Evolutionary conservation across 2,888 invertebrate genomes (phyloP), one percentile per base, ranked within the genome.

Genomic region (Protonemura montana): DNA sequence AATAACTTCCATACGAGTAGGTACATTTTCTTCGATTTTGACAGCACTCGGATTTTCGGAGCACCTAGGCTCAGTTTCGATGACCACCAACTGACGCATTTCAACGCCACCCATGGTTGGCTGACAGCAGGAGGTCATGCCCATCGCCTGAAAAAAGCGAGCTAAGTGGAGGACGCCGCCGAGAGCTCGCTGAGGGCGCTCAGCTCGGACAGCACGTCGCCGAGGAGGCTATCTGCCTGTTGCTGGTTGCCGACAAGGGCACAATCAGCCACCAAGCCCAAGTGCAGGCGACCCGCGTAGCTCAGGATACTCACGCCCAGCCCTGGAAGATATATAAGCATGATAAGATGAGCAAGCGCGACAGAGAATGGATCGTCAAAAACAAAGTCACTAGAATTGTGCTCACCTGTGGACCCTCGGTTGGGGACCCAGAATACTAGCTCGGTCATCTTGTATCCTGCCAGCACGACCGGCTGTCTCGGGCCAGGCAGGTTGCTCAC

Each of bases 401-500:
- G 29, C 88, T 88, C 88, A 93, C 93, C 93, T 90, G 92, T 93
- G 21, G 90, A 91, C 84, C 92, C 92, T 89, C 92, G 91, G 88
- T 92, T 92, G n/a, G 93, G 93, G 78, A 93, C 90, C 90, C 93
- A 93, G 89, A 93, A 93, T 7, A 91, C 91, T 86, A 93, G 89
- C 87, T 92, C 91, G 86, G 91, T 91, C 77, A 93, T 89, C 6
- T 88, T 88, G 86, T 91, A 90, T 0, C 92, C 92, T 27, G 91
- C 92, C 82, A 92, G 90, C 78, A 92, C 91, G 26, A 90, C 90
- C 3, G 92, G 88, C 76, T 89, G 88, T 7, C 89, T 89, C 0
- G 93, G 93, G 0, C 93, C 93, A 0, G 92, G 92, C 88, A 93
- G 90, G 89, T 93, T 93, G 89, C 93, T 93, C 78, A 93, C 91